Evolutionary conservation across 1,140 invertebrate species (phyloP).

Genomic region (Arion vulgaris): DNA sequence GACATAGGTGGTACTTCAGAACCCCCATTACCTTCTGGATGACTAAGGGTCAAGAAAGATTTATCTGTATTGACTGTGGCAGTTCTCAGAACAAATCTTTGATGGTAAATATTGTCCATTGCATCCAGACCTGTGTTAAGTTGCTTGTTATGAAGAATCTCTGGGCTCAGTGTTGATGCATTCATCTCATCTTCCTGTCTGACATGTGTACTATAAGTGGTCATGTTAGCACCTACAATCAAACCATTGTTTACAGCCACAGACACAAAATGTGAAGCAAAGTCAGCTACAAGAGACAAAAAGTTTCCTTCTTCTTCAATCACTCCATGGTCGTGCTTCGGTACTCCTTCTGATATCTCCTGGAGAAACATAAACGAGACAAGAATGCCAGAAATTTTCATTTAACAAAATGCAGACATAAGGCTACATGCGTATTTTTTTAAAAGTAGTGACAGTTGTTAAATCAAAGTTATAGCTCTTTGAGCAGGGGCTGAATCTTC

Average conservation of each 20-base stretch:
- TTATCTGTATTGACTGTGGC: neutral
- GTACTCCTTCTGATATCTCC: constrained; percentile 34
- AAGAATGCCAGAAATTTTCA: neutral
- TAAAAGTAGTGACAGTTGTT: too few relatives aligned
- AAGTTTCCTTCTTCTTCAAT: constrained; percentile 61
- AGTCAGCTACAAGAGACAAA: constrained; percentile 20
- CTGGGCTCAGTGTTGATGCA: neutral
- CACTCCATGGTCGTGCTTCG: constrained; percentile 56
- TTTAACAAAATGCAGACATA: too few relatives aligned
- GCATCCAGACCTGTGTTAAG: neutral
- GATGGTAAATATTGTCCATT: neutral
- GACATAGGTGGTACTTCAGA: neutral
- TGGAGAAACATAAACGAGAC: neutral
- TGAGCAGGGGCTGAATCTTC: too few relatives aligned
- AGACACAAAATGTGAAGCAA: constrained; percentile 29
- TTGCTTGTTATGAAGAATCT: neutral
- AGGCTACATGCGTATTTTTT: too few relatives aligned
- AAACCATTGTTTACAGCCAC: constrained; percentile 25
- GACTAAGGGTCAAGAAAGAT: neutral
- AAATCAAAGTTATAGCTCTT: too few relatives aligned
- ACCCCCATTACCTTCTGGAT: neutral
- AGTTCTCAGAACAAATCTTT: neutral
- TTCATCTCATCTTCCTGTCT: neutral
- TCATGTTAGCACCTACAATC: neutral
- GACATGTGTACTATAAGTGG: neutral